Evolutionary conservation across 1,140 invertebrate species (phyloP).

Genomic region (Lordiphosa clarofinis): DNA sequence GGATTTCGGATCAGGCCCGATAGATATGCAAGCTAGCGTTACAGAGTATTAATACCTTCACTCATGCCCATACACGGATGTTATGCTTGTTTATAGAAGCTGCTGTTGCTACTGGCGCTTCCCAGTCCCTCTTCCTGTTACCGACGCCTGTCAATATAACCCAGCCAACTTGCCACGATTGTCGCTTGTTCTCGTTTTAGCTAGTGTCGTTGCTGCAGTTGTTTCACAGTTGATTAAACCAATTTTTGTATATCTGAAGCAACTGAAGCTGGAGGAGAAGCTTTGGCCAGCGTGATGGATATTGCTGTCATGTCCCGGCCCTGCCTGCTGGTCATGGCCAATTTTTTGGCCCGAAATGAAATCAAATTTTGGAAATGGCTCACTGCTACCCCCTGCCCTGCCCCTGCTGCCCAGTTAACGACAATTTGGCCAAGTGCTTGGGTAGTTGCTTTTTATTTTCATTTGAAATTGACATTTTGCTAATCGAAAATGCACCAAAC

Average conservation of each 20-base stretch:
- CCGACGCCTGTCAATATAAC: constrained; percentile 30
- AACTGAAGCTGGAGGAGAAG: constrained; percentile 25
- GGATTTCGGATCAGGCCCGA: too few relatives aligned
- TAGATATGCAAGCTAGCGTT: too few relatives aligned
- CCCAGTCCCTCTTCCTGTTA: constrained; percentile 5
- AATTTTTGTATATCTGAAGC: constrained; percentile 68
- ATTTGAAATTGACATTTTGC: constrained; percentile 72
- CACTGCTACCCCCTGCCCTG: constrained; percentile 3
- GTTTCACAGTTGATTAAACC: constrained; percentile 78
- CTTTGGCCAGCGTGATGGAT: constrained; percentile 65
- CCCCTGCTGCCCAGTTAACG: constrained; percentile 39
- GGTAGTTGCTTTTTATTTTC: constrained; percentile 59
- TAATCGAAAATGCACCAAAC: constrained; percentile 77
- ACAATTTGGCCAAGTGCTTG: constrained; percentile 52
- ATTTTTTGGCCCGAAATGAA: constrained; percentile 57
- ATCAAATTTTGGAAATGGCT: constrained; percentile 74
- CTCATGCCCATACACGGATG: background rate
- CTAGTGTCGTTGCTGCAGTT: constrained; percentile 58
- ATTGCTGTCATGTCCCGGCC: constrained; percentile 63
- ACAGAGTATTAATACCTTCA: too few relatives aligned
- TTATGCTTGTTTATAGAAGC: constrained; percentile 13
- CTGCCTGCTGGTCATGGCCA: constrained; percentile 56
- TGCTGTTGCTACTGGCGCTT: constrained; percentile 8
- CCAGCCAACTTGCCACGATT: constrained; percentile 45
- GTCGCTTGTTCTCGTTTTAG: constrained; percentile 43